Evolutionary conservation across 2,797 vertebrate species (phyloP), one percentile per base, ranked within the genome.

Genomic region (Lutjanus campechanus): DNA sequence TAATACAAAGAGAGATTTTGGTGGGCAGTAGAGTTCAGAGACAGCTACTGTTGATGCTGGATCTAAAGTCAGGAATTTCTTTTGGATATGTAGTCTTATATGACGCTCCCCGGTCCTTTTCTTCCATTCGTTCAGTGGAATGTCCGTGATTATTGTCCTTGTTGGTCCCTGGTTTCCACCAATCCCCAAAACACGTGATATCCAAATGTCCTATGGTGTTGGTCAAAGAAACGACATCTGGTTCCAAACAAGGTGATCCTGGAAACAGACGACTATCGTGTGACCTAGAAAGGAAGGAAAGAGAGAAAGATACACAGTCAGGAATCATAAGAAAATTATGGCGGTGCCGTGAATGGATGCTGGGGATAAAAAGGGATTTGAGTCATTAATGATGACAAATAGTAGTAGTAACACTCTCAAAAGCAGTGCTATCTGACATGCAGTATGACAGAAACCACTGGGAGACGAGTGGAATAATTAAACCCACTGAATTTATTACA

Each of bases 201-300:
- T 92, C 91, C 90, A 86, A 89, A 79, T 63, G 84, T 92, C 88
- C 84, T 64, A n/a, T 0, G 50, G 69, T 82, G 76, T 79, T 83
- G 81, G 88, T 91, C 75, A 73, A 82, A 85, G 73, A 89, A 87
- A 85, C 69, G 67, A 40, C 11, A 46, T 85, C 69, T 69, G 75
- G n/a, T 83, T 88, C 87, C 82, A 82, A 85, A 87, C 79, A 60
- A 61, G 77, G 73, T 75, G 55, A 25, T 89, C 84, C 87, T 72
- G 75, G 84, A 77, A 81, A 75, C 67, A 79, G 86, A 83, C 11
- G 72, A 96, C 94, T 96, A 96, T 93, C 95, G 95, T 54, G 96
- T 96, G 85, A 96, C 96, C 96, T 96, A 85, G 66, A 92, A 72
- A 89, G 67, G 87, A 91, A 16, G 17, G n/a, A 58, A 40, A 73